phyloP scores from a whole-genome alignment of 2,113 vertebrate species.

The Ictidomys tridecemlineatus region DNA sequence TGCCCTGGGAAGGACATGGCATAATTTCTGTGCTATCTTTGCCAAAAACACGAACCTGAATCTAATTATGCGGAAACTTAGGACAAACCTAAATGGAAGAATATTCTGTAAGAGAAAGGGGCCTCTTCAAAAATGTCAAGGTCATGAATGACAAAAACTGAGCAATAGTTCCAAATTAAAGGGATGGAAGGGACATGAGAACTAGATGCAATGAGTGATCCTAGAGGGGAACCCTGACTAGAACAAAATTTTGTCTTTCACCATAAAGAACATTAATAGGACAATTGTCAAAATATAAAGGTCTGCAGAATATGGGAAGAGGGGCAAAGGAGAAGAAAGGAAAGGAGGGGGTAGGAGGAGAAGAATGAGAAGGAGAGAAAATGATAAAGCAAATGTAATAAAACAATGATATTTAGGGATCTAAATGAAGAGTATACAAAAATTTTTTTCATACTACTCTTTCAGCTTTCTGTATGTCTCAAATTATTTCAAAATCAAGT shows the following conservation, averaged over 20 bases:
- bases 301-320: not conserved
- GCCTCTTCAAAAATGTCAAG: too few species aligned
- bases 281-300: not conserved
- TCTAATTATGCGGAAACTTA: not conserved
- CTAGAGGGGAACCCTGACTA: not conserved
- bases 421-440: not conserved
- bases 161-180: slow-evolving; percentile 37
- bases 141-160: not conserved
- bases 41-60: not conserved
- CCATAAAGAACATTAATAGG: not conserved
- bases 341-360: not conserved
- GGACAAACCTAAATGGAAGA: not conserved
- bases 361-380: not conserved
- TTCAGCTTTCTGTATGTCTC: not conserved
- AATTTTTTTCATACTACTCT: not conserved
- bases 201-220: not conserved
- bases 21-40: not conserved
- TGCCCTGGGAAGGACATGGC: not conserved
- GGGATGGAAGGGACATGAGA: not conserved
- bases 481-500: not conserved
- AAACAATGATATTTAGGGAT: not conserved
- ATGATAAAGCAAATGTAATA: not conserved
- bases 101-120: not conserved
- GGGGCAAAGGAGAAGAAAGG: not conserved
- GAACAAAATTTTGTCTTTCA: not conserved